Percentiles rank a stretch among this genome's conserved stretches.
These are phyloP conservation scores for Diadema setosum DNA, from an alignment of 35 echinoderm and acorn worm genomes.

Conservation along the genomic window DNA sequence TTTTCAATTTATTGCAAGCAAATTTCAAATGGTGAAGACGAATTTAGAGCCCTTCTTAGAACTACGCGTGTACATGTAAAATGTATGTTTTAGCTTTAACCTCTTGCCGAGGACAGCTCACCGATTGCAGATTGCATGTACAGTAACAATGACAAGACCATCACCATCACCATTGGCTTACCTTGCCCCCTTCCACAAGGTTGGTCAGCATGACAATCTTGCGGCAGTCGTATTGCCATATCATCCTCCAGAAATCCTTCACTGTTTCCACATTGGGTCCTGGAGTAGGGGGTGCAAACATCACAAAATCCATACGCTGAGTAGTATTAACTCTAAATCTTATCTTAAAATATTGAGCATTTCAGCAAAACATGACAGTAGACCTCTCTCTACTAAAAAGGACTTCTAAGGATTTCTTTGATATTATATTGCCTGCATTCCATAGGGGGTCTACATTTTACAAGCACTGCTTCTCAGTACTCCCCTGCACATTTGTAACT, in stretches of 20 bases:
- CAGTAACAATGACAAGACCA: not conserved
- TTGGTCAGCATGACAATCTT: slow-evolving; percentile 85
- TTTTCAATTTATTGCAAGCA: no score
- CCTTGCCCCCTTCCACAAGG: slow-evolving; percentile 80
- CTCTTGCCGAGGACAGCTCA: no score
- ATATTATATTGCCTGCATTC: not conserved
- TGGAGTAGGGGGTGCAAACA: not conserved
- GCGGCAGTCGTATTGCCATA: slow-evolving; percentile 72
- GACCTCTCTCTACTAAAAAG: not conserved
- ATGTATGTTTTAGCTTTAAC: no score
- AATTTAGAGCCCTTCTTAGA: no score
- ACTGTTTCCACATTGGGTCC: slow-evolving; percentile 76
- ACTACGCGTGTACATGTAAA: no score
- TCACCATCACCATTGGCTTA: slow-evolving; percentile 11
- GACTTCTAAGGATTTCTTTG: not conserved
- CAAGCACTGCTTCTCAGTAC: not conserved
- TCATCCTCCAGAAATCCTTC: slow-evolving; percentile 91
- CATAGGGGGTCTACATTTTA: not conserved
- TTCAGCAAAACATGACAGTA: not conserved
- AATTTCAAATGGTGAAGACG: no score
- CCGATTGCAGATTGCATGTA: no score
- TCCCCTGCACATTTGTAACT: not conserved
- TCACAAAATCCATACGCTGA: not conserved
- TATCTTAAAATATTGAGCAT: no score
- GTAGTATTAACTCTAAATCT: not conserved